phyloP scores from a whole-genome alignment of 2,797 vertebrate genomes.

The Acanthurus leucopareius region DNA sequence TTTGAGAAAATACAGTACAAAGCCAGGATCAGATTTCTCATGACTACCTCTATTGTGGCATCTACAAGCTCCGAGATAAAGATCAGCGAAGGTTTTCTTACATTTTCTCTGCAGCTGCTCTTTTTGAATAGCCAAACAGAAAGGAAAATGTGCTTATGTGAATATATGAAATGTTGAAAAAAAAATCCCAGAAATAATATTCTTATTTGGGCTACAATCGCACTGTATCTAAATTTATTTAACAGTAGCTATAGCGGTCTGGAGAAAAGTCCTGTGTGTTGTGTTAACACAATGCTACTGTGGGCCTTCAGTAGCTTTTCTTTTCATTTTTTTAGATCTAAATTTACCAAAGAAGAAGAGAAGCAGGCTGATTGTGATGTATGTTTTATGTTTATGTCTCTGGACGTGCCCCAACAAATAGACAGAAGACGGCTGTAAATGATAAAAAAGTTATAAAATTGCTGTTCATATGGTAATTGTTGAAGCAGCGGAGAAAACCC shows the following conservation, averaged over 20 bases:
- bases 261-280: neutral
- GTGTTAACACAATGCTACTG: neutral
- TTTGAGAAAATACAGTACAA: constrained; percentile 14
- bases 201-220: neutral
- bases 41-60: constrained; percentile 6
- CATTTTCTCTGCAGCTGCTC: neutral
- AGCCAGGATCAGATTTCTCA: constrained; percentile 5
- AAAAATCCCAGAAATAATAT: neutral
- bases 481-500: constrained; percentile 28
- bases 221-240: neutral
- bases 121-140: neutral
- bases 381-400: constrained; percentile 1
- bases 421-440: constrained; percentile 22
- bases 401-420: constrained; percentile 6
- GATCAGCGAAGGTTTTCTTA: constrained; percentile 13
- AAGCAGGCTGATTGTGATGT: constrained; percentile 10
- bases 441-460: constrained; percentile 35
- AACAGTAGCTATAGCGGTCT: neutral
- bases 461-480: constrained; percentile 41
- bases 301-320: neutral
- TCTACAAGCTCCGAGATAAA: constrained; percentile 1
- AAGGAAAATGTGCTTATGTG: constrained; percentile 8
- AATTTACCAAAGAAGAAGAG: constrained; percentile 15
- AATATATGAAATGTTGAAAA: neutral
- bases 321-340: constrained; percentile 3